Base-by-base conservation (phyloP, 1,140 invertebrate genomes). In the Ditylenchus dipsaci region DNA sequence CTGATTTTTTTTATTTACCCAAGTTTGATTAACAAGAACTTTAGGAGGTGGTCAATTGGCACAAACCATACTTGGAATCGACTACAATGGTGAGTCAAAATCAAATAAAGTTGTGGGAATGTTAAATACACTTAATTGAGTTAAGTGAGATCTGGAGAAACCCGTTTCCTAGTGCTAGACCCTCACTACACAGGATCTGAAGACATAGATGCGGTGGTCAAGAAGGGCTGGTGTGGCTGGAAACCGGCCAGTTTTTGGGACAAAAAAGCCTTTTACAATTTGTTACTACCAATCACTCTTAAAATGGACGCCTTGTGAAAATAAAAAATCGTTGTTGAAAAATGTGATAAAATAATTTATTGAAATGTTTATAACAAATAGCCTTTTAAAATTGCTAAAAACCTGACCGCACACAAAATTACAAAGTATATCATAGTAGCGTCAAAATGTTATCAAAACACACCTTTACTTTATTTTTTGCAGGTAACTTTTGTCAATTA, bases 11-110 rank as follows among this genome's bases (percentile, higher is more conserved):
- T 5, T 5, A 29, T 7, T 7, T 21, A 61, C 11, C n/a, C n/a
- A n/a, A n/a, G n/a, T 38, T 38, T 29, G 26, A 29, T 27, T n/a
- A n/a, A n/a, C n/a, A n/a, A n/a, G 29, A n/a, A 70, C 58, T 77
- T 1, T 38, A 75, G 73, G 75, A 0, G 96, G 96, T 27, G 95
- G 95, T 76, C 91, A 95, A 30, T 86, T 97, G 72, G 96, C 96
- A 21, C 95, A 99, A 81, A 98, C 95, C 42, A 97, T 99, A 69
- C 85, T 98, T 67, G 96, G 96, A 3, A 88, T 98, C 1, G 90
- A 91, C 81, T 93, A 90, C 78, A 90, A 93, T 82, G 33, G 33
- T 38, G 33, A 38, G 33, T 38, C n/a, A 38, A 38, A 38, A 38
- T 11, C 33, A 38, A 5, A 38, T 38, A 38, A 38, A 3, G 3